Evolutionary conservation across 2,888 invertebrate genomes (phyloP).

Genomic region (Epsilonema sp.): DNA sequence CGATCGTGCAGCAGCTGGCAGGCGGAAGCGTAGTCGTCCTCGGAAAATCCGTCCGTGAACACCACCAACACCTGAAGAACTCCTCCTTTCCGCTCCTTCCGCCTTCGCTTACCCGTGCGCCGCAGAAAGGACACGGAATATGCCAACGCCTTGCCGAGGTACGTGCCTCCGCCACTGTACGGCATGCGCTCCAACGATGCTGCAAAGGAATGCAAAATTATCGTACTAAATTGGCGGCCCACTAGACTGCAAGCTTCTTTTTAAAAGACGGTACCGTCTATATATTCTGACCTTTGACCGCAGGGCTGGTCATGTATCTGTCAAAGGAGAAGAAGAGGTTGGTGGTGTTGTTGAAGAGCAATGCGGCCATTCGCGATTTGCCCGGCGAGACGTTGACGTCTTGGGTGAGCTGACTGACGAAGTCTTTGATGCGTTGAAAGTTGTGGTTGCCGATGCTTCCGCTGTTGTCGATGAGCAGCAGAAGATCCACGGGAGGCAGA

Average conservation of each 20-base stretch:
- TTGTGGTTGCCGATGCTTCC: neutral
- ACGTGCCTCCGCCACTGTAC: constrained; percentile 23
- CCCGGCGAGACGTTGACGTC: constrained; percentile 21
- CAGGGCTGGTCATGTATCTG: constrained; percentile 16
- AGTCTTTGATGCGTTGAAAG: constrained; percentile 9
- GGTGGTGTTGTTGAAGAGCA: constrained; percentile 17
- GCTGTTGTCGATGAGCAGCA: neutral
- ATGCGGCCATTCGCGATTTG: constrained; percentile 14
- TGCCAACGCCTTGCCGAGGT: constrained; percentile 20
- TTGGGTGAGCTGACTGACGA: constrained; percentile 14
- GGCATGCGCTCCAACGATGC: constrained; percentile 19
- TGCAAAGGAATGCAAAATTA: constrained; percentile 11
- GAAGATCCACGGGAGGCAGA: neutral
- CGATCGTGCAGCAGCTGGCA: constrained; percentile 19
- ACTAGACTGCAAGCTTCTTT: no score
- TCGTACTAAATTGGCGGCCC: no score
- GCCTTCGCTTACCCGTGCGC: constrained; percentile 12
- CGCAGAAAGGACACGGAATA: constrained; percentile 22
- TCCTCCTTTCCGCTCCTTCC: constrained; percentile 8
- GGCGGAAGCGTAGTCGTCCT: constrained; percentile 19
- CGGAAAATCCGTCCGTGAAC: constrained; percentile 21
- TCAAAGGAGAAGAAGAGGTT: constrained; percentile 23
- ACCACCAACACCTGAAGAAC: constrained; percentile 16
- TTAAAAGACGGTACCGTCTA: no score
- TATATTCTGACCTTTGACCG: constrained; percentile 18